A percentile compares a stretch with the other conserved stretches of the same genome.
Conservation (phyloP, 2,113 vertebrate species). For the Rhipidura dahli region DNA sequence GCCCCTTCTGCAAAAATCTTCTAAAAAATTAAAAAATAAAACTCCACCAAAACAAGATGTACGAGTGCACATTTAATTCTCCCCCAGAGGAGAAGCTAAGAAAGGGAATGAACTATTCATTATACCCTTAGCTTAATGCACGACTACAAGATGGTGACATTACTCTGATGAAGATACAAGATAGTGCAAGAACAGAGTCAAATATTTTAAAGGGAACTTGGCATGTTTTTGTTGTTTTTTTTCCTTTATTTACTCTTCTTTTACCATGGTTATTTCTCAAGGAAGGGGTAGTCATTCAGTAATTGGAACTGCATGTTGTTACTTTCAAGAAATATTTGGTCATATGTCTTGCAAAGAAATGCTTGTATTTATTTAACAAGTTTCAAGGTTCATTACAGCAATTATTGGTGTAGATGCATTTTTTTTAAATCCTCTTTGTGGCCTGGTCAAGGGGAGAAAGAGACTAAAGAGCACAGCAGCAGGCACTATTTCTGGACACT, state of each 20-base stretch:
- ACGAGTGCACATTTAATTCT: neutral
- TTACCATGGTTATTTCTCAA: neutral
- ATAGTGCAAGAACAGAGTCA: neutral
- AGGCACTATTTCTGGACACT: neutral
- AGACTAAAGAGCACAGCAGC: neutral
- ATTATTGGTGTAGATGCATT: neutral
- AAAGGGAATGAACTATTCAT: neutral
- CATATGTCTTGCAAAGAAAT: neutral
- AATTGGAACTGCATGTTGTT: neutral
- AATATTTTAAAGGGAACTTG: neutral
- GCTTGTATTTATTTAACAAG: neutral
- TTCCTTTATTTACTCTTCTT: neutral
- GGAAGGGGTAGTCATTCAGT: neutral
- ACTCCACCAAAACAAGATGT: neutral
- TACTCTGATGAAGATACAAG: neutral
- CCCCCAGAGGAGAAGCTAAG: neutral
- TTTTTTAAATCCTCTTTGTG: neutral
- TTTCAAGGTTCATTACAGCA: neutral
- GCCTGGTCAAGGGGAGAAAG: neutral
- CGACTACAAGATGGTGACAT: neutral
- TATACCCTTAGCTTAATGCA: neutral
- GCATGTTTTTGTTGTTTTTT: neutral
- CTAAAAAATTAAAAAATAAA: slow-evolving; percentile 44
- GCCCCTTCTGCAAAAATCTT: neutral
- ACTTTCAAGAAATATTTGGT: neutral